Percentiles rank a stretch among this genome's conserved stretches.
Evolutionary conservation across 2,113 vertebrate species (phyloP).

Genomic region (Pygoscelis adeliae): DNA sequence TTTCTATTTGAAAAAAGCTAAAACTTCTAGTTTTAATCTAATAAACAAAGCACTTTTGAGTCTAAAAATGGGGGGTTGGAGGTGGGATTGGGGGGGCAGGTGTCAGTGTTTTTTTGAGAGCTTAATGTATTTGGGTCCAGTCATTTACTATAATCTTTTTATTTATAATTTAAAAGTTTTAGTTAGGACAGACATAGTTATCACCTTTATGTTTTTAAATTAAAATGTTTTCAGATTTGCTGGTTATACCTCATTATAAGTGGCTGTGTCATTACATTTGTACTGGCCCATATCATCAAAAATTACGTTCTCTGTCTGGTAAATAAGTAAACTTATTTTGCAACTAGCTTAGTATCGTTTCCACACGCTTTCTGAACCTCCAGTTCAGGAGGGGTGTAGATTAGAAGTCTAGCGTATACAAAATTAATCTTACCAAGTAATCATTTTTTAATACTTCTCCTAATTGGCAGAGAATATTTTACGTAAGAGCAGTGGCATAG

Average conservation of each 20-base stretch:
- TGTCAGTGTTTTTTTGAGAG: not conserved
- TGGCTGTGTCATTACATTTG: not conserved
- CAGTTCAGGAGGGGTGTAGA: not conserved
- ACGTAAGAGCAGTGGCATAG: not conserved
- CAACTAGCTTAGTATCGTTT: not conserved
- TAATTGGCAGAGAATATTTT: not conserved
- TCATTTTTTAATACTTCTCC: not conserved
- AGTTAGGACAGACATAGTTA: not conserved
- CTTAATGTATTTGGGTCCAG: not conserved
- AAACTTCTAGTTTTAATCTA: not conserved
- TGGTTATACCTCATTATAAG: not conserved
- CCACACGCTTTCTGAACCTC: not conserved
- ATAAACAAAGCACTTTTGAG: not conserved
- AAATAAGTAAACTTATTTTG: not conserved
- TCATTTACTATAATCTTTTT: not conserved
- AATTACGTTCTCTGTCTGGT: not conserved
- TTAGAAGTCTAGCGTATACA: not conserved
- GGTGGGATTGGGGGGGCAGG: fast-evolving
- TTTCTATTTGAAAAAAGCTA: not conserved
- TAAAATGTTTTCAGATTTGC: not conserved
- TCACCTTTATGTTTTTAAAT: not conserved
- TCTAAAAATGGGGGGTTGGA: not conserved
- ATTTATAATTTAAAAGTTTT: not conserved
- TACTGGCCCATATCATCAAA: not conserved
- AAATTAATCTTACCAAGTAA: not conserved